phyloP scores from a whole-genome alignment of 53 echinoderm and acorn worm genomes.

The Actinopyga echinites region DNA sequence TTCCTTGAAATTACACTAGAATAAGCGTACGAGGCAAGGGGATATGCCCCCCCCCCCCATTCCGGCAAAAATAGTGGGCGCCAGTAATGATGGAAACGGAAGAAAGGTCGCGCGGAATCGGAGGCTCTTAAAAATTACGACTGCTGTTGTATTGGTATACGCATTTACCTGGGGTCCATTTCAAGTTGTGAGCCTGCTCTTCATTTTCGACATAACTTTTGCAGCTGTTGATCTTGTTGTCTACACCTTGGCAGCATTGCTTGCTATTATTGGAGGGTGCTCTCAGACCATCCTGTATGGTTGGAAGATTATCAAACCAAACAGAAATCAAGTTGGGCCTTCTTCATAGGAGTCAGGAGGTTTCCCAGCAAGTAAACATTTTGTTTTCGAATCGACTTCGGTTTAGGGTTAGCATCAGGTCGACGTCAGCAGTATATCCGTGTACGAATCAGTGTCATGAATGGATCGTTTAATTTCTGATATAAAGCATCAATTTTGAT shows the following conservation, averaged over 20 bases:
- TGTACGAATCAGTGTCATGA: too few relatives aligned
- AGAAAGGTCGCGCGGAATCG: background rate
- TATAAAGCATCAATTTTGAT: too few relatives aligned
- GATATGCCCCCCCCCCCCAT: background rate
- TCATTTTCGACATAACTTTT: background rate
- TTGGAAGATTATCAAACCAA: background rate
- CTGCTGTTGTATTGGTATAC: background rate
- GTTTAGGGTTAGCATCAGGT: too few relatives aligned
- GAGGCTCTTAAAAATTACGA: background rate
- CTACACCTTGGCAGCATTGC: background rate
- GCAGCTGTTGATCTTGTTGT: background rate
- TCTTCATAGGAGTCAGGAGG: background rate
- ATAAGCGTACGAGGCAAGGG: background rate
- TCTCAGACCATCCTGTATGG: constrained; percentile 1
- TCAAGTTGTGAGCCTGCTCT: background rate
- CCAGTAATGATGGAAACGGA: background rate
- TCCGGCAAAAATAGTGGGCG: background rate
- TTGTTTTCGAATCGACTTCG: too few relatives aligned
- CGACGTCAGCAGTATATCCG: too few relatives aligned
- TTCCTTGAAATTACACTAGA: background rate
- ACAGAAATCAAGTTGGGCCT: background rate
- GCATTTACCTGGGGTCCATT: constrained; percentile 31
- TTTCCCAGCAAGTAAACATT: too few relatives aligned
- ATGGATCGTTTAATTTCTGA: too few relatives aligned
- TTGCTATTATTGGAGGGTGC: constrained; percentile 33